Conservation (phyloP, 53 echinoderm and acorn worm species). For the Holothuria leucospilota region DNA sequence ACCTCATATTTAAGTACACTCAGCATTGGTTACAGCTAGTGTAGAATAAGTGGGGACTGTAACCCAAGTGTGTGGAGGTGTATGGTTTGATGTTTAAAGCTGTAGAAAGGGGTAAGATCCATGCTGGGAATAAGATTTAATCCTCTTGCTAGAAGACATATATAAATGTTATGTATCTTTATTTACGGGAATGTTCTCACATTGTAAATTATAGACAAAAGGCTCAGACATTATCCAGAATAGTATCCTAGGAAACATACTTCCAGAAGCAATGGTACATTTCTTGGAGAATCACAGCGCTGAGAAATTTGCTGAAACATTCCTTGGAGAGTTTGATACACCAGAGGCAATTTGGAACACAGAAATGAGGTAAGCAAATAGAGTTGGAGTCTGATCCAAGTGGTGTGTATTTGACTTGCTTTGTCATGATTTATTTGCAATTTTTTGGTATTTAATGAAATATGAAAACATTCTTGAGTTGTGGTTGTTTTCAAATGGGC, state of each 20-base stretch:
- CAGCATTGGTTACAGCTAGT: too few relatives aligned
- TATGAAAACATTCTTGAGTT: too few relatives aligned
- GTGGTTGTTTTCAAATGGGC: too few relatives aligned
- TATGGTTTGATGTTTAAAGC: too few relatives aligned
- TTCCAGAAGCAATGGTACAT: constrained; percentile 99
- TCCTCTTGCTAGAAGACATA: too few relatives aligned
- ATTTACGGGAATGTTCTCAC: background rate
- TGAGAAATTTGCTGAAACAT: constrained; percentile 98
- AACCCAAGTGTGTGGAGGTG: too few relatives aligned
- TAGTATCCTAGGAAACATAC: constrained; percentile 90
- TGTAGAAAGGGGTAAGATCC: too few relatives aligned
- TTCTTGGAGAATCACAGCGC: constrained; percentile 98
- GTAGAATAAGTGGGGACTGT: too few relatives aligned
- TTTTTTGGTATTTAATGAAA: background rate
- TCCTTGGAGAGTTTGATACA: constrained; percentile 98
- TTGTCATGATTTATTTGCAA: background rate
- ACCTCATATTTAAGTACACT: too few relatives aligned
- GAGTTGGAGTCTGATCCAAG: background rate
- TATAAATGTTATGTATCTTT: too few relatives aligned
- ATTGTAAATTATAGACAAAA: constrained; percentile 64
- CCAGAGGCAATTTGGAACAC: constrained; percentile 98
- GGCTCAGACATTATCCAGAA: constrained; percentile 95
- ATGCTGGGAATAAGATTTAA: too few relatives aligned
- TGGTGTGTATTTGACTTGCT: background rate
- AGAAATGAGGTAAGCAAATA: constrained; percentile 80